Base-by-base conservation (phyloP, 2,888 invertebrate genomes). In the Luperina nickerlii region DNA sequence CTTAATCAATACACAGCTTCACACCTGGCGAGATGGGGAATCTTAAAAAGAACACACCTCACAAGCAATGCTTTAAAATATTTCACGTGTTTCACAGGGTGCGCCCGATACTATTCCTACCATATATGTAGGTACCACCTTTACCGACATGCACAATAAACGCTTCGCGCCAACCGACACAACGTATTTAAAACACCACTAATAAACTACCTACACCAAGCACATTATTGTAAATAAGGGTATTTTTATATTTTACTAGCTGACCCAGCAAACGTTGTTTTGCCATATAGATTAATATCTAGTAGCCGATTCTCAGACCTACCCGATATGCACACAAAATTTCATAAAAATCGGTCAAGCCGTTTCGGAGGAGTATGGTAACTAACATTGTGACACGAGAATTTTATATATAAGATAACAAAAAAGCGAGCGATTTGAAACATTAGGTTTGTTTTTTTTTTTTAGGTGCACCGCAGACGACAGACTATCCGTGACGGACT, bases 161-260 rank as follows among this genome's bases (percentile, higher is more conserved):
- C 45, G 82, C 81, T 87, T 81, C 45, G 48, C 67, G 77, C 69
- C 81, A 57, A 81, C 54, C 27, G 11, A 45, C 84, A 75, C 79
- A 45, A 60, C 54, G 38, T 68, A 45, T 75, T 48, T 51, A 24
- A 54, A 72, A 54, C 57, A 76, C 60, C 78, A 77, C 86, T 27
- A 42, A 8, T 38, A 38, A 7, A 78, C 45, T 74, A 70, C 20
- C 48, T 71, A 87, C 88, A 87, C 87, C 73, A 54, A 66, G 84
- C 87, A 88, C 87, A 69, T 70, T 68, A 68, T 66, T 87, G 84
- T 88, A 87, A 18, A 84, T 86, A 87, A 45, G 38, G 42, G 38
- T 60, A 48, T 42, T 42, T 32, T 65, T 42, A 45, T n/a, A 48
- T 45, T 67, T 20, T 77, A n/a, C n/a, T n/a, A n/a, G n/a, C n/a